A percentile compares a stretch with the other conserved stretches of the same genome.
Conservation (phyloP, 2,888 invertebrate species). For the Lapara coniferarum region DNA sequence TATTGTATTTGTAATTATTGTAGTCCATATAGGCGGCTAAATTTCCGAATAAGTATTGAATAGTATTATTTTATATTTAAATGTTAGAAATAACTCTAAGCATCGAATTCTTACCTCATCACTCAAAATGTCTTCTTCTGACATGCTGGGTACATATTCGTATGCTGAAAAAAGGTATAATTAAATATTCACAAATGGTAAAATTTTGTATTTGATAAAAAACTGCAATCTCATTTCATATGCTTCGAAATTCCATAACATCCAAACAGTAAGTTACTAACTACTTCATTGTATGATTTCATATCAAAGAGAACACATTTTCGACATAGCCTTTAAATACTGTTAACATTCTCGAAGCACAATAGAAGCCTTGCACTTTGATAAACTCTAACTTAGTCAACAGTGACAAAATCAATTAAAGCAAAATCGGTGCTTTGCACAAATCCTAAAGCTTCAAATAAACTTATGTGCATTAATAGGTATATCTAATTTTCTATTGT, state of each 20-base stretch:
- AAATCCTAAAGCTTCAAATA: background rate
- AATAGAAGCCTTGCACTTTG: constrained; percentile 18
- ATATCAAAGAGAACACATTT: constrained; percentile 14
- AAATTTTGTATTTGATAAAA: background rate
- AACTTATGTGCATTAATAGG: background rate
- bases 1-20: too few relatives aligned
- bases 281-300: background rate
- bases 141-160: constrained; percentile 93
- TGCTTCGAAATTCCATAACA: constrained; percentile 3
- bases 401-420: constrained; percentile 10
- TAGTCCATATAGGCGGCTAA: too few relatives aligned
- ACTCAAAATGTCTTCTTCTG: constrained; percentile 92
- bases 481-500: background rate
- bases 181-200: background rate
- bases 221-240: background rate
- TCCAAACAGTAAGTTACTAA: constrained; percentile 18
- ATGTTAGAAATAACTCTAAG: too few relatives aligned
- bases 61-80: too few relatives aligned
- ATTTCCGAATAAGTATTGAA: too few relatives aligned
- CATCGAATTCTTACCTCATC: constrained; percentile 85
- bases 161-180: constrained; percentile 85
- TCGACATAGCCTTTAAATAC: constrained; percentile 1
- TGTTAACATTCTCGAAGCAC: constrained; percentile 17
- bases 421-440: constrained; percentile 6
- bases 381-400: background rate